A percentile compares a stretch with the other conserved stretches of the same genome.
Evolutionary conservation across 2,113 vertebrate genomes (phyloP).

Genomic region (Telmatochromis brachygnathus): DNA sequence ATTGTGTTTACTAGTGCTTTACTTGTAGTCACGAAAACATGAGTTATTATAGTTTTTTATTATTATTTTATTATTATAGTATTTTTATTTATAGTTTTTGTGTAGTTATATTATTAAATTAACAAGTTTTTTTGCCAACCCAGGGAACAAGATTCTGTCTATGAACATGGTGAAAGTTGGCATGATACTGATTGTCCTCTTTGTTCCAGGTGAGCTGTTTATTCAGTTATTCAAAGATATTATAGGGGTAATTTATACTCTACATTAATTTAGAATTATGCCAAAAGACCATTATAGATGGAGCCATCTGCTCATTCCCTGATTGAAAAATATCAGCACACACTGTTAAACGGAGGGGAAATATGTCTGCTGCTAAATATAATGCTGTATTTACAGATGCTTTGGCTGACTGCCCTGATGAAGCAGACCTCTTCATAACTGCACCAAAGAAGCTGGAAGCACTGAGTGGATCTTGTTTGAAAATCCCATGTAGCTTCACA

Average conservation of each 20-base stretch:
- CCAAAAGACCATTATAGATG: background rate
- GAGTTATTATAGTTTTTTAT: background rate
- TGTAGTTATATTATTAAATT: background rate
- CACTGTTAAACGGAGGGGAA: accelerated
- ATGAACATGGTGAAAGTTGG: background rate
- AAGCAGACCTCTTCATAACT: background rate
- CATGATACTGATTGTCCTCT: background rate
- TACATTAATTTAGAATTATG: background rate
- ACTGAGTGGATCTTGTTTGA: background rate
- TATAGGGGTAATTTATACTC: background rate
- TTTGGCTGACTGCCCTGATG: background rate
- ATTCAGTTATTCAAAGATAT: background rate
- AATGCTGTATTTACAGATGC: background rate
- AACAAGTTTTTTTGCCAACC: background rate
- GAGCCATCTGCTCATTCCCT: background rate
- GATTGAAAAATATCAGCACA: background rate
- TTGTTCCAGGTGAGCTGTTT: background rate
- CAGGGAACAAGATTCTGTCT: background rate
- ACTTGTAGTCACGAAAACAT: background rate
- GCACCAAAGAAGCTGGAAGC: background rate
- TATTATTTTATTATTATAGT: too few species aligned
- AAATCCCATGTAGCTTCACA: background rate
- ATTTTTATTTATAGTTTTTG: background rate
- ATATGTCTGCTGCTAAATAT: background rate
- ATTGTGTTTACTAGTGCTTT: background rate